Conservation (phyloP, 2,113 vertebrate species). For the Mus musculus region GRCm39 chr19:26021501-26022000, state of each 20-base stretch:
- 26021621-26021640: neutral
- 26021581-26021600: neutral
- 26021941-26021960: neutral
- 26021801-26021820: neutral
- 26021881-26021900: neutral
- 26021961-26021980: constrained; percentile 5
- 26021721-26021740: neutral
- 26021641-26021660: fast-evolving
- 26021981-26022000: neutral
- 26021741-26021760: neutral
- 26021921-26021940: neutral
- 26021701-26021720: neutral
- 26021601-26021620: neutral
- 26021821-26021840: neutral
- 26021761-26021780: neutral
- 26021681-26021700: neutral
- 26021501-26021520: neutral
- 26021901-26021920: neutral
- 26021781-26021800: neutral
- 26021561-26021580: neutral
- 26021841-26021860: neutral
- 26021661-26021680: neutral
- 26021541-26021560: neutral
- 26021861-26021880: neutral
- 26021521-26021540: neutral